Base-by-base conservation (phyloP, 2,797 vertebrate genomes). In the Melopsittacus undulatus region DNA sequence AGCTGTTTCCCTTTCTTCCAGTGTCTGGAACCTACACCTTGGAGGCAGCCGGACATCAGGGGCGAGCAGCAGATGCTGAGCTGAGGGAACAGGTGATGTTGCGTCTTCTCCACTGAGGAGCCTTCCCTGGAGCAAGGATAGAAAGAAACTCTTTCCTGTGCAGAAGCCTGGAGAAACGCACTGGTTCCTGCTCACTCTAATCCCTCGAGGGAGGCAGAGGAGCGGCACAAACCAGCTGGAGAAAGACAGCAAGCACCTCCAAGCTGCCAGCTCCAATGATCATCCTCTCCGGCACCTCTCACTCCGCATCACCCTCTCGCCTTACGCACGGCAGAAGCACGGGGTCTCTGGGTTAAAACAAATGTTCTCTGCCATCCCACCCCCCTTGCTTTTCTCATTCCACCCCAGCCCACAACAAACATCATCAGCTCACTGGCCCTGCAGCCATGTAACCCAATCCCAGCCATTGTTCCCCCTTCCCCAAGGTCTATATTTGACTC, bases 391-490 rank as follows among this genome's bases (percentile, higher is more conserved):
- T 90, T 94, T 94, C 95, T 95, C 85, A 75, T 94, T 96, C 89
- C 92, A 93, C 82, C 72, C 90, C 87, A 87, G 91, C 90, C 94
- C 94, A 94, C 77, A 96, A 94, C 90, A 94, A 94, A 96, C 94
- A 93, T 78, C 72, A 89, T 87, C 96, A 98, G 95, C 94, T 97
- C 61, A 9, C 87, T 95, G 95, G 95, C 94, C 97, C 95, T 88
- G 95, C 91, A 95, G 95, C 95, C 94, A 83, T 98, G 97, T 97
- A 98, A 98, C 96, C 95, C 95, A 97, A 98, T 87, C 92, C 97
- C 74, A 20, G 59, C 94, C 89, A 97, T 97, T 97, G 97, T 98
- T 97, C 70, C 94, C 79, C 86, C 45, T 93, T 96, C 85, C 94
- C 94, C 81, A 94, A 89, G 94, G 89, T 96, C 96, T 96, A 97